Evolutionary conservation across 2,113 vertebrate species (phyloP).

Genomic region (Coreoperca whiteheadi): DNA sequence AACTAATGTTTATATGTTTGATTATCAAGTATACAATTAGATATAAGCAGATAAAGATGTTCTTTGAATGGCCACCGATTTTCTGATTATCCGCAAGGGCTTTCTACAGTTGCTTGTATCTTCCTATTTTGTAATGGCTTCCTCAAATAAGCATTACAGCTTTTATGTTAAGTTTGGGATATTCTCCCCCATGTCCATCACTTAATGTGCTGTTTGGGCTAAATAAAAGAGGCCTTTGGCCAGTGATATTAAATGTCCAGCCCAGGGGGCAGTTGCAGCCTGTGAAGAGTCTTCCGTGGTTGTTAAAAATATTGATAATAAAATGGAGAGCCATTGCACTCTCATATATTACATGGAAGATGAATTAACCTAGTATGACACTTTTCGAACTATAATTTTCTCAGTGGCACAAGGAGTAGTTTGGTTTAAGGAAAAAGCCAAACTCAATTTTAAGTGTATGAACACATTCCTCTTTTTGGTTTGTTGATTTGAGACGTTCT

Average conservation of each 20-base stretch:
- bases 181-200: conserved; percentile 41
- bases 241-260: conserved; percentile 69
- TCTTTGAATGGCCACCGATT: not conserved
- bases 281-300: conserved; percentile 53
- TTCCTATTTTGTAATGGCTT: not conserved
- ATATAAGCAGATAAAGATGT: not conserved
- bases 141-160: conserved; percentile 8
- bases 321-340: conserved; percentile 26
- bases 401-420: not conserved
- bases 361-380: conserved; percentile 16
- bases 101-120: not conserved
- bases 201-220: conserved; percentile 54
- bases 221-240: conserved; percentile 70
- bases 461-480: not conserved
- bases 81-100: not conserved
- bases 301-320: conserved; percentile 61
- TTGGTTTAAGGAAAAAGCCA: not conserved
- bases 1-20: not conserved
- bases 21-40: not conserved
- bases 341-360: conserved; percentile 15
- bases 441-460: not conserved
- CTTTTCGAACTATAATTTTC: not conserved
- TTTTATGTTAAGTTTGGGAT: conserved; percentile 56
- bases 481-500: not conserved
- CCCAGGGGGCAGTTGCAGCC: conserved; percentile 58